Evolutionary conservation across 2,888 invertebrate species (phyloP).

Genomic region (Scaptomyza polygonia): DNA sequence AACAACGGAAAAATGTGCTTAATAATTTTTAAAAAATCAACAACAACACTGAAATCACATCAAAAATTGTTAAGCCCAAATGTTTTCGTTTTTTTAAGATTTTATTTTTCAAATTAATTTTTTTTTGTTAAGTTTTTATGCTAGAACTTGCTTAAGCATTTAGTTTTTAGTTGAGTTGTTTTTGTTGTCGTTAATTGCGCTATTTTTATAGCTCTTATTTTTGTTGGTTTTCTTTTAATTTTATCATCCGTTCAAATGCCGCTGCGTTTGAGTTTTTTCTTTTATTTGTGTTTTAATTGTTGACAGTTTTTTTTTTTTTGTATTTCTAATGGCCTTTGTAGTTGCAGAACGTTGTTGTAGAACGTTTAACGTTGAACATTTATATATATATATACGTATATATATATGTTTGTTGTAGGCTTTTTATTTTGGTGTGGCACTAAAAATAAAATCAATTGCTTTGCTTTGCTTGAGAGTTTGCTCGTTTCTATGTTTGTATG

Average conservation of each 20-base stretch:
- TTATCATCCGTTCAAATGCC: constrained; percentile 58
- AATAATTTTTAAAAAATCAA: constrained; percentile 35
- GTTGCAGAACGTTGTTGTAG: constrained; percentile 44
- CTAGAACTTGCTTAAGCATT: constrained; percentile 13
- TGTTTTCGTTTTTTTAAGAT: constrained; percentile 13
- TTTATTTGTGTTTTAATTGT: constrained; percentile 38
- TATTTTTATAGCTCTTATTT: constrained; percentile 58
- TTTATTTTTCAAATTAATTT: constrained; percentile 36
- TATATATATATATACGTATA: constrained; percentile 15
- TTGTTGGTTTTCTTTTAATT: constrained; percentile 6
- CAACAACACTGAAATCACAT: constrained; percentile 40
- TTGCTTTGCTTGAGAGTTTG: constrained; percentile 39
- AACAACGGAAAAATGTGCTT: constrained; percentile 35
- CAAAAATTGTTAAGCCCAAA: constrained; percentile 23
- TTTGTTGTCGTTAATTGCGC: constrained; percentile 53
- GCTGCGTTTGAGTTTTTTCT: constrained; percentile 42
- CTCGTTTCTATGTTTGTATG: constrained; percentile 30
- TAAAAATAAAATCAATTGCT: constrained; percentile 80
- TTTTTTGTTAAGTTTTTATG: constrained; percentile 36
- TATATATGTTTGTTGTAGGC: constrained; percentile 27
- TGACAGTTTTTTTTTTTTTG: constrained; percentile 54
- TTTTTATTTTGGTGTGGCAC: constrained; percentile 53
- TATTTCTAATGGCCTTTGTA: constrained; percentile 25
- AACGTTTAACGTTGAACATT: constrained; percentile 62
- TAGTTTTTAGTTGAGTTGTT: constrained; percentile 18